Conservation (phyloP, 2,797 vertebrate genomes). For the Oryzias dopingdopingensis region DNA sequence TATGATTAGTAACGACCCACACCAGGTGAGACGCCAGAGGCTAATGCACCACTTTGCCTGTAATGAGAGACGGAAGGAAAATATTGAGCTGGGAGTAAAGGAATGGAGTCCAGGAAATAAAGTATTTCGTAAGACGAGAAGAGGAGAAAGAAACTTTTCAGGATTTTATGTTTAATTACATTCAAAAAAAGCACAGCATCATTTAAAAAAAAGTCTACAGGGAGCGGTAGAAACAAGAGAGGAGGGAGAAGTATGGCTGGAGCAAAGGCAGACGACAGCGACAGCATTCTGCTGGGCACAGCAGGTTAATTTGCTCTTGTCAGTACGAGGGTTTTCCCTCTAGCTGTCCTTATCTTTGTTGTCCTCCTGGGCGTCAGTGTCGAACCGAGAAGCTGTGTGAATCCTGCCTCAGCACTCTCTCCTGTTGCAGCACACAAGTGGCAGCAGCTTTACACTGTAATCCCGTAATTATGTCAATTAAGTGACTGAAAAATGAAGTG, state of each 20-base stretch:
- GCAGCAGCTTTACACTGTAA: slow-evolving; percentile 71
- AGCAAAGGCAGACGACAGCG: slow-evolving; percentile 43
- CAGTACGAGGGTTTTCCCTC: slow-evolving; percentile 69
- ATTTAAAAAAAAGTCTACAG: slow-evolving; percentile 5
- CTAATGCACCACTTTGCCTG: slow-evolving; percentile 19
- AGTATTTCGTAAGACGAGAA: slow-evolving; percentile 14
- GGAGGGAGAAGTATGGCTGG: slow-evolving; percentile 35
- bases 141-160: not conserved
- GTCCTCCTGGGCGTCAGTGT: slow-evolving; percentile 73
- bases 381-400: slow-evolving; percentile 48
- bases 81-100: not conserved
- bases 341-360: slow-evolving; percentile 69
- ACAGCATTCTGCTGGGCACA: slow-evolving; percentile 53
- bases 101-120: slow-evolving; percentile 1
- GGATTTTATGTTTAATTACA: too few species aligned
- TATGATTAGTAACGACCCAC: slow-evolving; percentile 60
- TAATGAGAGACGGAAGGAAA: slow-evolving; percentile 26
- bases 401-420: slow-evolving; percentile 58
- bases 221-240: slow-evolving; percentile 20
- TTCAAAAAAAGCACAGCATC: not conserved
- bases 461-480: slow-evolving; percentile 80
- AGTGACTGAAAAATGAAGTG: slow-evolving; percentile 49
- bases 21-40: slow-evolving; percentile 63
- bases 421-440: slow-evolving; percentile 53
- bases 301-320: slow-evolving; percentile 77